Base-by-base conservation (phyloP, 2,113 vertebrate genomes). In the Sinocyclocheilus grahami region DNA sequence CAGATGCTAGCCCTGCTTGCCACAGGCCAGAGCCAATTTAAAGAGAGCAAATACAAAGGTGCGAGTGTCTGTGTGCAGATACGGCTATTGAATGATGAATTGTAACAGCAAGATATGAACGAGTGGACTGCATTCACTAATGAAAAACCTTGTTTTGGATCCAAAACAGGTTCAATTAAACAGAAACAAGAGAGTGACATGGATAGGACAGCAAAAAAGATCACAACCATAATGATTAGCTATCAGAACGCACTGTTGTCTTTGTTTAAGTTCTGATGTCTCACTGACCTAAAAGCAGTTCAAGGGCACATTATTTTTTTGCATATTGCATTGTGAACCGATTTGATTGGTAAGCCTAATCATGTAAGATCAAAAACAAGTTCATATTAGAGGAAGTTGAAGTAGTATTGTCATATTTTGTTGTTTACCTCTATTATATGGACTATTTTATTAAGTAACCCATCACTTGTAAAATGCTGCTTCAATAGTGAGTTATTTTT, bases 41-140 rank as follows among this genome's bases (percentile, higher is more conserved):
- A 91, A 92, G 90, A 94, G 91, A 93, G 93, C 92, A 95, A 95
- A 95, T 93, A 92, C 91, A 94, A 91, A 92, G 91, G 69, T 89
- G 87, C 86, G 90, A 86, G 91, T 93, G 86, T 90, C 90, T 89
- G 83, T 88, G 89, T 87, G 87, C 82, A 72, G 86, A 16, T 65
- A 84, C 27, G 86, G 87, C 91, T 92, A 91, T 86, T 91, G 92
- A 91, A 89, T 89, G 80, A 89, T 90, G 92, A 94, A 94, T 94
- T 94, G 92, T 90, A 93, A 86, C 92, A 86, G 82, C 77, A 84
- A 86, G 88, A 93, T 90, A 91, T 85, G 89, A 90, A 76, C 82
- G 89, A 88, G 91, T 86, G 83, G 88, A 92, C 22, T 3, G 75
- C 24, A 22, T 85, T 67, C 60, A 39, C 88, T 87, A 88, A 82